phyloP scores from a whole-genome alignment of 2,113 vertebrate genomes.

The Micromys minutus region DNA sequence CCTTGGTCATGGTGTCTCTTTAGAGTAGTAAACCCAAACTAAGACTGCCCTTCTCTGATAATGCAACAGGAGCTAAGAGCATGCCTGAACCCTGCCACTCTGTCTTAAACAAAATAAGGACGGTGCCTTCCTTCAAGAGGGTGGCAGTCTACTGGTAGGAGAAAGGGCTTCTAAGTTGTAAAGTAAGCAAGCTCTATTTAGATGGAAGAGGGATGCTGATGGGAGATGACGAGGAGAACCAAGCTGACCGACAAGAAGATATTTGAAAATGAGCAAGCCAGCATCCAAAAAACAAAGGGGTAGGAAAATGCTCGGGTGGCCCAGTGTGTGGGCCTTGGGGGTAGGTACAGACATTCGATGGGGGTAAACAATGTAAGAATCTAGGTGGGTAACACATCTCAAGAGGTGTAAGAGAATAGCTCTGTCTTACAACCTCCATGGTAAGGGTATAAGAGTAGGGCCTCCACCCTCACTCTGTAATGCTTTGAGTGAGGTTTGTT shows the following conservation, averaged over 20 bases:
- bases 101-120: neutral
- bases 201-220: neutral
- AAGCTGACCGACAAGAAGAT: neutral
- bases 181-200: neutral
- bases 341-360: neutral
- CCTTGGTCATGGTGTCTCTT: too few species aligned
- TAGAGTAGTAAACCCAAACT: too few species aligned
- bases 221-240: neutral
- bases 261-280: neutral
- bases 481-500: neutral
- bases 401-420: too few species aligned
- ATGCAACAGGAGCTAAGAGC: neutral
- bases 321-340: neutral
- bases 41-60: neutral
- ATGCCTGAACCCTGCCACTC: neutral
- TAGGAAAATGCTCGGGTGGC: too few species aligned
- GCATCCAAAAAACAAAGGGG: neutral
- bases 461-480: neutral
- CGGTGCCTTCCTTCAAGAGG: neutral
- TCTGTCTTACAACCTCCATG: too few species aligned
- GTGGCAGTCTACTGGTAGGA: neutral
- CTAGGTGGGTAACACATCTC: neutral
- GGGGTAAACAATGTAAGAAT: neutral
- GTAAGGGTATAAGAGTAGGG: neutral
- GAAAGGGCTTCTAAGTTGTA: neutral